Percentiles rank a stretch among this genome's conserved stretches.
phyloP scores from a whole-genome alignment of 2,888 invertebrate species.

The Arctia plantaginis region DNA sequence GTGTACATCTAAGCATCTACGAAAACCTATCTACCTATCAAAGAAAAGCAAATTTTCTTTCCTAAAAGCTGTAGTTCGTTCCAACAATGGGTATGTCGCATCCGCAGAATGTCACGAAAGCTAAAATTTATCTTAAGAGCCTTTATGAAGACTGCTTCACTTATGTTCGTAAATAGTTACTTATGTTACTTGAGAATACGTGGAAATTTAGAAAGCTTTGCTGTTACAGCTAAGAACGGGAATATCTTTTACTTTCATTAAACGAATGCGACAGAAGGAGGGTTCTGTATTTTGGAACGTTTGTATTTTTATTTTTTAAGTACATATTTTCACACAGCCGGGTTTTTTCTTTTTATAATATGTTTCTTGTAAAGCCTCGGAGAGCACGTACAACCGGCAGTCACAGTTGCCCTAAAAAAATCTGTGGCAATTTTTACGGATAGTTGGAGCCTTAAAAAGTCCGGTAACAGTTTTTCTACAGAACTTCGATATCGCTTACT shows the following conservation, averaged over 20 bases:
- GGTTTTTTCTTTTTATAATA: no score
- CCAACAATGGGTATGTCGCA: neutral
- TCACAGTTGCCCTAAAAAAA: no score
- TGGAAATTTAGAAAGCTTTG: neutral
- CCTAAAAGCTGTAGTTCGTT: neutral
- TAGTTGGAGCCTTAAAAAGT: no score
- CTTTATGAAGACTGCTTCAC: neutral
- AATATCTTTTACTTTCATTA: neutral
- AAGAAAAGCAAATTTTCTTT: neutral
- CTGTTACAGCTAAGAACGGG: neutral
- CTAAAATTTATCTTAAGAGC: neutral
- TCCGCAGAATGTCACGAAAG: neutral
- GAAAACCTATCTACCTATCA: neutral
- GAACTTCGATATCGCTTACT: no score
- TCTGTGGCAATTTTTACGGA: no score
- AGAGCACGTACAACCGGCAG: no score
- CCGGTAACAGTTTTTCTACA: no score
- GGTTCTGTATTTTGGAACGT: no score
- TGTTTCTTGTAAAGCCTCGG: no score
- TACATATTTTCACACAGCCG: no score
- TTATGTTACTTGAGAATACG: neutral
- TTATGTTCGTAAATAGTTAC: constrained; percentile 2
- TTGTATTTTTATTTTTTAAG: no score
- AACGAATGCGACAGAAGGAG: neutral
- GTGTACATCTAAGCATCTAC: neutral